Evolutionary conservation across 2,797 vertebrate species (phyloP).

Genomic region (Gouania willdenowi): DNA sequence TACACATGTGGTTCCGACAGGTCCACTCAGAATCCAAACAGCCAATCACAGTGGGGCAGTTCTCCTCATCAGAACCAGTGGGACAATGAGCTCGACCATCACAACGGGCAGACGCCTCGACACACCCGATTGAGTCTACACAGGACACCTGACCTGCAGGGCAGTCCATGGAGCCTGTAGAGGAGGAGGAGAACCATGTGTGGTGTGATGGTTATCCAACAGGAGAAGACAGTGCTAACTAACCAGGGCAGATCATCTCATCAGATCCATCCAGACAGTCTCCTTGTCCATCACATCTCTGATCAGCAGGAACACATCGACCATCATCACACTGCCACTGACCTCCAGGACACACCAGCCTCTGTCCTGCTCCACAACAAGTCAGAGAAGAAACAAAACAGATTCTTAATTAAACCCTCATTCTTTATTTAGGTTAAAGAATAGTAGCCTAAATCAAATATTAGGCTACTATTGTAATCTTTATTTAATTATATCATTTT

Average conservation of each 20-base stretch:
- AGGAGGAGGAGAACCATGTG: not conserved
- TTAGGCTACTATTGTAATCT: too few relatives aligned
- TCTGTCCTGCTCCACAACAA: constrained; percentile 17
- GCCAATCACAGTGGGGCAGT: constrained; percentile 58
- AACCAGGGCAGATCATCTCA: constrained; percentile 79
- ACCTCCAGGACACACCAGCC: constrained; percentile 25
- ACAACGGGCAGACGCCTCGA: constrained; percentile 70
- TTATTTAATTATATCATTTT: too few relatives aligned
- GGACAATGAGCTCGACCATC: constrained; percentile 76
- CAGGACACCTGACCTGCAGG: constrained; percentile 72
- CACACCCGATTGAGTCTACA: constrained; percentile 69
- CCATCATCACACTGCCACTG: constrained; percentile 88
- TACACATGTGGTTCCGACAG: constrained; percentile 80
- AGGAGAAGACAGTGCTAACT: too few relatives aligned
- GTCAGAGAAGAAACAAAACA: not conserved
- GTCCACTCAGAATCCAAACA: constrained; percentile 82
- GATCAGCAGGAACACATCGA: constrained; percentile 71
- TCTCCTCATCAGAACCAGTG: constrained; percentile 76
- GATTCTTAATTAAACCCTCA: too few relatives aligned
- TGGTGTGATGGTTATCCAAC: too few relatives aligned
- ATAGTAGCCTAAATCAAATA: too few relatives aligned
- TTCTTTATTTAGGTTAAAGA: too few relatives aligned
- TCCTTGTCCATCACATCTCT: constrained; percentile 80
- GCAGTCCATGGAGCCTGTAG: constrained; percentile 54
- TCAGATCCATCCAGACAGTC: constrained; percentile 90